Percentiles rank a stretch among this genome's conserved stretches.
Conservation (phyloP, 2,888 invertebrate genomes). For the Carcina quercana region DNA sequence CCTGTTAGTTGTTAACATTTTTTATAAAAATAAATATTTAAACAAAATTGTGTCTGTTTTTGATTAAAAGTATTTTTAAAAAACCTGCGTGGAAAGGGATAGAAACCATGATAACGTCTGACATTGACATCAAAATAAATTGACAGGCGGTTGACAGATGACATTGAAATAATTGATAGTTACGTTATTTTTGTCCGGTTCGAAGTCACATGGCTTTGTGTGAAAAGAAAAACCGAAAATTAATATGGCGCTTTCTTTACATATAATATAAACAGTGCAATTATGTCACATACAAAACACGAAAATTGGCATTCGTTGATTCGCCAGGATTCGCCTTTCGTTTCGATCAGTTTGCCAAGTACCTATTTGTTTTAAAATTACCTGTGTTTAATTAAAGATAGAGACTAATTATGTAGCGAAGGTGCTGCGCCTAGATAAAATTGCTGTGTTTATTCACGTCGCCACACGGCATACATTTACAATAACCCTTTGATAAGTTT, state of each 20-base stretch:
- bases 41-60: conserved; percentile 6
- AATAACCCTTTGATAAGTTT: conserved; percentile 5
- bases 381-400: conserved; percentile 41
- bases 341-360: conserved; percentile 16
- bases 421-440: conserved; percentile 27
- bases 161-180: too few species aligned
- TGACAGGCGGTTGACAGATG: too few species aligned
- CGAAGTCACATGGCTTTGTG: too few species aligned
- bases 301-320: background rate
- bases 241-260: too few species aligned
- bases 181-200: too few species aligned
- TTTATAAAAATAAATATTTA: conserved; percentile 20
- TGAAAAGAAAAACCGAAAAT: too few species aligned
- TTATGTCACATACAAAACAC: background rate
- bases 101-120: too few species aligned
- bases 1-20: conserved; percentile 50
- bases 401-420: conserved; percentile 22
- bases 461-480: conserved; percentile 2
- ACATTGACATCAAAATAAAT: too few species aligned
- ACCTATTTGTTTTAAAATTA: conserved; percentile 33
- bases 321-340: background rate
- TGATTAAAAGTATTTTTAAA: too few species aligned
- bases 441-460: conserved; percentile 41
- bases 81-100: too few species aligned
- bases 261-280: too few species aligned